phyloP scores from a whole-genome alignment of 2,113 vertebrate genomes.

The Aviceda subcristata region DNA sequence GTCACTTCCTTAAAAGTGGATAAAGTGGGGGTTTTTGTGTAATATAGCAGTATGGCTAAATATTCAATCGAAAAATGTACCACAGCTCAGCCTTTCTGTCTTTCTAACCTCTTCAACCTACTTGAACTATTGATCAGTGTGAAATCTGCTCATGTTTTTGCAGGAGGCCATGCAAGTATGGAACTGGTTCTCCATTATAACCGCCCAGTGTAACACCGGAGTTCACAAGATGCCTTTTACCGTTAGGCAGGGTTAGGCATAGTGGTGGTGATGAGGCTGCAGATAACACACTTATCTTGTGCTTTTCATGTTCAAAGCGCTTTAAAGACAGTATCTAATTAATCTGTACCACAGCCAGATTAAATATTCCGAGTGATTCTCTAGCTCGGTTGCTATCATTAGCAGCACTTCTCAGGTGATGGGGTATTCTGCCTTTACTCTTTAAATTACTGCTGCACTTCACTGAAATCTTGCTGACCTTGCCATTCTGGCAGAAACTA shows the following conservation, averaged over 20 bases:
- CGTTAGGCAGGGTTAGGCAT: neutral
- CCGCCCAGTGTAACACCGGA: too few species aligned
- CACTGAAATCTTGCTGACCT: neutral
- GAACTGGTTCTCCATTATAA: neutral
- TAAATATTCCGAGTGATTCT: neutral
- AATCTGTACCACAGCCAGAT: neutral
- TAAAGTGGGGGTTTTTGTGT: fast-evolving
- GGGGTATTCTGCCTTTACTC: neutral
- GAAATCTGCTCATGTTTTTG: neutral
- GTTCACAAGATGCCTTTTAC: neutral
- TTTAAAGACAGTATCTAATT: neutral
- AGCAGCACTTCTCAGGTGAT: neutral
- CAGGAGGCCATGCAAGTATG: neutral
- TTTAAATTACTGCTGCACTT: neutral
- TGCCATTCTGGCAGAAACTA: neutral
- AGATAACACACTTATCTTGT: neutral
- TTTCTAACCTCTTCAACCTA: neutral
- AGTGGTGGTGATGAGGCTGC: neutral
- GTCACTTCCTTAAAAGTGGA: neutral
- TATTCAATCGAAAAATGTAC: neutral
- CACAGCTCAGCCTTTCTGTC: neutral
- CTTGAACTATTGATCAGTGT: neutral
- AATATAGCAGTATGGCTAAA: neutral
- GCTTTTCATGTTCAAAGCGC: neutral
- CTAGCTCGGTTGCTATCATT: neutral